These are phyloP conservation scores for Zootermopsis nevadensis DNA, from an alignment of 2,888 invertebrate species.

Conservation along the genomic window DNA sequence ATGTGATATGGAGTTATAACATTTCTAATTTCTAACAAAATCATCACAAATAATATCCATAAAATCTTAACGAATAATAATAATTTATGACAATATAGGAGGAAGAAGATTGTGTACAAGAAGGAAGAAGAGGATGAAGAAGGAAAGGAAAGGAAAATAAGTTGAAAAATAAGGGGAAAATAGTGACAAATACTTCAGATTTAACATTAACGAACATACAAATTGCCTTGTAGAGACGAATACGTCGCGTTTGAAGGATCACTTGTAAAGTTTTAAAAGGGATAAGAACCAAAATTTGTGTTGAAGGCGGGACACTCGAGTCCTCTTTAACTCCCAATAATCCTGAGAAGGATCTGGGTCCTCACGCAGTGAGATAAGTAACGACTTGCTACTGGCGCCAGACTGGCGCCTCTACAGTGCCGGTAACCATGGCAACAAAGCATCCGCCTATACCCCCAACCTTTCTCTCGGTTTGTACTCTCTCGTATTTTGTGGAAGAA, in stretches of 20 bases:
- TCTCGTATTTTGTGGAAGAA: not conserved
- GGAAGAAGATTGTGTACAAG: too few species aligned
- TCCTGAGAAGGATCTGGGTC: constrained; percentile 10
- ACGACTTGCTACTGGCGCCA: constrained; percentile 33
- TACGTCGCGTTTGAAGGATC: not conserved
- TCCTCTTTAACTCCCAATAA: not conserved
- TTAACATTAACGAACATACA: too few species aligned
- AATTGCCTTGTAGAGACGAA: too few species aligned
- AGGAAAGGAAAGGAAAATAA: not conserved
- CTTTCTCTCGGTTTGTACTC: not conserved
- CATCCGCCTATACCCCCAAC: constrained; percentile 15
- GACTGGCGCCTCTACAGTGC: constrained; percentile 26
- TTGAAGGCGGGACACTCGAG: constrained; percentile 1
- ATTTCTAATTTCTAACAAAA: too few species aligned
- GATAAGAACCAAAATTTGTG: too few species aligned
- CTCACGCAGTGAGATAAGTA: constrained; percentile 20
- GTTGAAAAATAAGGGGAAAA: not conserved
- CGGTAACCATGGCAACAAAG: constrained; percentile 34
- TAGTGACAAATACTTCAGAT: not conserved
- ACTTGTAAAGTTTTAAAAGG: not conserved
- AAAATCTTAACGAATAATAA: too few species aligned
- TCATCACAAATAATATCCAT: too few species aligned
- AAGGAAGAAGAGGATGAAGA: not conserved
- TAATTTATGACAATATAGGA: too few species aligned
- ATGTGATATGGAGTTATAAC: too few species aligned